These are phyloP conservation scores for Stegodyphus dumicola DNA, from an alignment of 1,140 invertebrate genomes.

Conservation along the genomic window DNA sequence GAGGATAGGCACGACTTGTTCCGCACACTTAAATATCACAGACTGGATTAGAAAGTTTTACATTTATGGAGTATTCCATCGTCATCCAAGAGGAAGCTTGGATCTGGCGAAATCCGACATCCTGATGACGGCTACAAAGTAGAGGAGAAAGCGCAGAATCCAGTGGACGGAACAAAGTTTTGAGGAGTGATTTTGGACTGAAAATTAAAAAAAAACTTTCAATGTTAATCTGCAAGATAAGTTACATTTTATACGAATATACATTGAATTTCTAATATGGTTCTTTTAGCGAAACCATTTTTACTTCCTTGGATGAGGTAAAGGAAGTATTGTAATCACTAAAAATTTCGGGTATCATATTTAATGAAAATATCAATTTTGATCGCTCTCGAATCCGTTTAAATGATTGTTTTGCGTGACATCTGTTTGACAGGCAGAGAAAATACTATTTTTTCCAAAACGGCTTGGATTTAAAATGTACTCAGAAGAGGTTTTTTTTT, in stretches of 20 bases:
- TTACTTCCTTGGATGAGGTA: background rate
- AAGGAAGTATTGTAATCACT: background rate
- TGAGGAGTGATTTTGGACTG: conserved; percentile 37
- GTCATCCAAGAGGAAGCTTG: conserved; percentile 23
- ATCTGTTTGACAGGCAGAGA: background rate
- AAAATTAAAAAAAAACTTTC: background rate
- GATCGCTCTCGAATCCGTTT: too few relatives aligned
- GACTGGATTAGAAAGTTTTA: conserved; percentile 1
- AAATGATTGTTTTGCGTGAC: background rate
- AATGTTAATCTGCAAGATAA: background rate
- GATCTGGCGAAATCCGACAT: background rate
- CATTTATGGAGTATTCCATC: background rate
- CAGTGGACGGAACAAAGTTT: conserved; percentile 26
- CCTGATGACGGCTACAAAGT: background rate
- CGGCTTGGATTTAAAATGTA: too few relatives aligned
- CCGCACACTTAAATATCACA: conserved; percentile 41
- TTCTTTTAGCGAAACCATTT: too few relatives aligned
- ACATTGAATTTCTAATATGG: background rate
- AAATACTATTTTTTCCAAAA: background rate
- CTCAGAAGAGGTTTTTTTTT: too few relatives aligned
- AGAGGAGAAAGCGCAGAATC: background rate
- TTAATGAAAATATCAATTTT: too few relatives aligned
- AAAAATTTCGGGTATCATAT: too few relatives aligned
- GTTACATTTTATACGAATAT: background rate
- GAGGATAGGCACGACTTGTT: conserved; percentile 28